Evolutionary conservation across 2,888 invertebrate species (phyloP).

Genomic region (Meiosimyza platycephala): DNA sequence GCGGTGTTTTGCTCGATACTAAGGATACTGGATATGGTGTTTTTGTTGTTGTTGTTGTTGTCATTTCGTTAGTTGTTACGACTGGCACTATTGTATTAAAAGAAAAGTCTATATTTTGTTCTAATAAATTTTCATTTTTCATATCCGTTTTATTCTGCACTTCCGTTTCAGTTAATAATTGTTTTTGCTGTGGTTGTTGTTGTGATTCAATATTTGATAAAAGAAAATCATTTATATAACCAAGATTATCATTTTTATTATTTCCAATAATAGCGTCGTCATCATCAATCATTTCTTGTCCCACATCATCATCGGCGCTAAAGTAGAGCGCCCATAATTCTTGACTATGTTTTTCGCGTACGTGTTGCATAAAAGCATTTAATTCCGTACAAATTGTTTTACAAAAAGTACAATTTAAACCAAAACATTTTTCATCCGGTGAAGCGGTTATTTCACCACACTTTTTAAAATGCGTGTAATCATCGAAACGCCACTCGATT

Average conservation of each 20-base stretch:
- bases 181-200: constrained; percentile 16
- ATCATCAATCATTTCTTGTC: constrained; percentile 30
- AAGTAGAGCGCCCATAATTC: constrained; percentile 56
- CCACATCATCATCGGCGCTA: constrained; percentile 26
- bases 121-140: too few relatives aligned
- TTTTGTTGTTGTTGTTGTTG: too few relatives aligned
- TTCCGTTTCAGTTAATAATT: neutral
- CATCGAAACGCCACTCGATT: constrained; percentile 53
- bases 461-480: constrained; percentile 57
- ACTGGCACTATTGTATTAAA: too few relatives aligned
- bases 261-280: constrained; percentile 29
- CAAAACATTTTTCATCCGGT: constrained; percentile 58
- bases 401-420: constrained; percentile 59
- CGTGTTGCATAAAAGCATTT: constrained; percentile 57
- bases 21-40: too few relatives aligned
- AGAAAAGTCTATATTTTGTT: too few relatives aligned
- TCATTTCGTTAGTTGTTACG: too few relatives aligned
- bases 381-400: constrained; percentile 58
- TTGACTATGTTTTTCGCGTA: constrained; percentile 55
- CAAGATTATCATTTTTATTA: constrained; percentile 30
- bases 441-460: constrained; percentile 62
- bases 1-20: too few relatives aligned
- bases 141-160: too few relatives aligned
- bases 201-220: constrained; percentile 3
- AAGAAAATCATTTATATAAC: constrained; percentile 1